Evolutionary conservation across 2,888 invertebrate genomes (phyloP).

Genomic region (Mimachlamys varia): DNA sequence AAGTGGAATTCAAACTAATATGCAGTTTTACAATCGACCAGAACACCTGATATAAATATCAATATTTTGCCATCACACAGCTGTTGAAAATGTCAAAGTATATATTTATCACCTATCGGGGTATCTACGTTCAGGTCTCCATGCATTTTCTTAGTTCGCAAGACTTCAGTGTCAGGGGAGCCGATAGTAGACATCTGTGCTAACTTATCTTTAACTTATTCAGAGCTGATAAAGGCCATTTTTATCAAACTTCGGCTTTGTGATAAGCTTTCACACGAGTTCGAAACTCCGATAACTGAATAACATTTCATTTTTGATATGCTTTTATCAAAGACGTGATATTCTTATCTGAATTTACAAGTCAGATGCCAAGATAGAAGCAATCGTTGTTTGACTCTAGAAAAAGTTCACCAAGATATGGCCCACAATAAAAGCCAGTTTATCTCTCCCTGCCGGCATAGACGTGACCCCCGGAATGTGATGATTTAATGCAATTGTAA

Average conservation of each 20-base stretch:
- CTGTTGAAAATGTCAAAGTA: conserved; percentile 41
- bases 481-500: conserved; percentile 38
- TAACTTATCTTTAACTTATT: conserved; percentile 42
- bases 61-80: conserved; percentile 28
- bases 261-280: conserved; percentile 54
- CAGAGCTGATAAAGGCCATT: conserved; percentile 43
- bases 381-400: conserved; percentile 31
- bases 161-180: conserved; percentile 23
- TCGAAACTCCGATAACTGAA: conserved; percentile 53
- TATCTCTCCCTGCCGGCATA: conserved; percentile 36
- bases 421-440: conserved; percentile 37
- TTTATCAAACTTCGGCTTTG: conserved; percentile 50
- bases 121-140: conserved; percentile 41
- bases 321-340: conserved; percentile 53
- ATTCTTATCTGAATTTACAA: conserved; percentile 48
- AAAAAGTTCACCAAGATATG: conserved; percentile 38
- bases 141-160: conserved; percentile 36
- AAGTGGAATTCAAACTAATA: background rate
- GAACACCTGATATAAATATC: conserved; percentile 31
- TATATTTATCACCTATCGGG: conserved; percentile 36
- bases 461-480: conserved; percentile 41
- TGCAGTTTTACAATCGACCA: background rate
- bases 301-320: conserved; percentile 57
- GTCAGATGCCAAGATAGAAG: conserved; percentile 36
- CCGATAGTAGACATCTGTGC: conserved; percentile 43